Evolutionary conservation across 2,888 invertebrate species (phyloP).

Genomic region (Chydorus sphaericus): DNA sequence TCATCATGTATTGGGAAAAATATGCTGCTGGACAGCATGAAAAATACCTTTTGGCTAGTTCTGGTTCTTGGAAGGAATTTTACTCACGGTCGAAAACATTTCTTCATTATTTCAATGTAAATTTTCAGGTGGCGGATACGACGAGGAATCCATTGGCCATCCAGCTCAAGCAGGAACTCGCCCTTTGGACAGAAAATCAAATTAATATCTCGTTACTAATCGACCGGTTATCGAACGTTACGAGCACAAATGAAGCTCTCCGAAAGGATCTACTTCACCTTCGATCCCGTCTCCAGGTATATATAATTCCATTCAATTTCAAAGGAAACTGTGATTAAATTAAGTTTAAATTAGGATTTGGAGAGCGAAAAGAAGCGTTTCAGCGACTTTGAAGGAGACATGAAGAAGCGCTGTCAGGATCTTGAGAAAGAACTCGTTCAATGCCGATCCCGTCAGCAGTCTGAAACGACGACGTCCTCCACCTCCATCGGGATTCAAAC

Average conservation of each 20-base stretch:
- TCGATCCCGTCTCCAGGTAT: conserved; percentile 4
- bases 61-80: too few species aligned
- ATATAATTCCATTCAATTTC: too few species aligned
- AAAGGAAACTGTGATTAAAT: too few species aligned
- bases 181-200: conserved; percentile 9
- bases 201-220: conserved; percentile 7
- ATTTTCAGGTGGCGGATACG: conserved; percentile 2
- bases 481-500: not conserved
- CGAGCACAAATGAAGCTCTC: conserved; percentile 13
- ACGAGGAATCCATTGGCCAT: conserved; percentile 6
- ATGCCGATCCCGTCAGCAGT: not conserved
- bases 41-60: too few species aligned
- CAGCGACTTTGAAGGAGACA: conserved; percentile 44
- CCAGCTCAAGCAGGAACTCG: conserved; percentile 7
- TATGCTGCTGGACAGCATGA: too few species aligned
- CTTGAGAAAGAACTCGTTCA: conserved; percentile 50
- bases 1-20: too few species aligned
- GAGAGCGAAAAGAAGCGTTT: conserved; percentile 11
- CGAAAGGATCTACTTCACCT: conserved; percentile 6
- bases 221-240: conserved; percentile 8
- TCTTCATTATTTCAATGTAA: too few species aligned
- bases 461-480: not conserved
- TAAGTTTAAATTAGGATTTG: conserved; percentile 5
- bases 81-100: too few species aligned
- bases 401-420: conserved; percentile 60